Base-by-base conservation (phyloP, 2,888 invertebrate genomes). In the Sceliomorpha sp. region DNA sequence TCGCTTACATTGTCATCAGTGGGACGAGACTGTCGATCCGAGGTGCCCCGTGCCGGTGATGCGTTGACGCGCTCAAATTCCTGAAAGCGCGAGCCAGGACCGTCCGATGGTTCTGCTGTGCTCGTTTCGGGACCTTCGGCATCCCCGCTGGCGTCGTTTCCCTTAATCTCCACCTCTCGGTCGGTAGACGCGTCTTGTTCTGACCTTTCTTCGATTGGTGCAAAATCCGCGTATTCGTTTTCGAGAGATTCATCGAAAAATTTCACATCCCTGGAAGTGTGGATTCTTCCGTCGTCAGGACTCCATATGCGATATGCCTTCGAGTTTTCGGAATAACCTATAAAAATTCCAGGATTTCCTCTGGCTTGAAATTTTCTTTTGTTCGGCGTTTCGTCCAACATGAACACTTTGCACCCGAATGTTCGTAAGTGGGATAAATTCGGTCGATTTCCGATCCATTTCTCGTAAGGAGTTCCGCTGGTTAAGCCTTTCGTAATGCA, bases 391-490 rank as follows among this genome's bases (percentile, higher is more conserved):
- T 55, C n/a, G 27, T 62, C 40, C 4, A 62, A 27, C 7, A 36
- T 29, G 31, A 40, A 58, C 7, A 51, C 72, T 34, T 40, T 15
- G 31, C 44, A 44, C 26, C 77, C 78, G 59, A 78, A 78, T 12
- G 59, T 44, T 36, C 58, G 34, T 1, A 77, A 7, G 14, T 77
- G 64, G 7, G 50, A 5, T 1, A 78, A 34, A 12, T 63, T 29
- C n/a, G n/a, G n/a, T n/a, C n/a, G n/a, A n/a, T n/a, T n/a, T n/a
- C n/a, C n/a, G 20, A 5, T 20, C 63, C 70, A 64, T 31, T 45
- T 40, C 42, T 64, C 67, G 42, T 40, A 62, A 24, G 68, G 70
- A 20, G 42, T 60, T 12, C 39, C 37, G 31, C 53, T 45, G 6
- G 20, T 53, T 5, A 76, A 51, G 32, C 50, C 62, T n/a, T 15